Conservation (phyloP, 2,113 vertebrate genomes). For the Microcebus lehilahytsara region DNA sequence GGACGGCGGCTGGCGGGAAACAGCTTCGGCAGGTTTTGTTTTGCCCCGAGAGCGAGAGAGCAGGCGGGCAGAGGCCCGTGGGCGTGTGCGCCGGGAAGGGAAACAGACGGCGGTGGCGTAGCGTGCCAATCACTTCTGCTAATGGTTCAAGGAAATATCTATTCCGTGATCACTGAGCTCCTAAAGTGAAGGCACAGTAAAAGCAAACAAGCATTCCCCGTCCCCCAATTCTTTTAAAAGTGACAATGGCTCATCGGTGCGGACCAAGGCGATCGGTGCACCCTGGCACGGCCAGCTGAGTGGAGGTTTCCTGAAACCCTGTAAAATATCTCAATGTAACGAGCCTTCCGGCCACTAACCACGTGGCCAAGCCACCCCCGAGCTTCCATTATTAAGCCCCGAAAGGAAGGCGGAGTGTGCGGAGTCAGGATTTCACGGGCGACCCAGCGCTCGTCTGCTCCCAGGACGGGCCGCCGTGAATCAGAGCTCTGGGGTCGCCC, state of each 20-base stretch:
- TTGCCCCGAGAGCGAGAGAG: slow-evolving; percentile 78
- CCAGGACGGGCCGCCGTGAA: slow-evolving; percentile 52
- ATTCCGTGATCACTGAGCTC: not conserved
- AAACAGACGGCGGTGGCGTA: not conserved
- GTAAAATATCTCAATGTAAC: not conserved
- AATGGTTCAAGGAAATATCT: not conserved
- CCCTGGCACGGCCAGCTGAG: not conserved
- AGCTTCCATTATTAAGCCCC: not conserved
- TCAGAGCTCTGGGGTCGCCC: slow-evolving; percentile 65
- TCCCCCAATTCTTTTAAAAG: not conserved
- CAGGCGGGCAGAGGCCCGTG: slow-evolving; percentile 75
- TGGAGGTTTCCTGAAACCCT: not conserved
- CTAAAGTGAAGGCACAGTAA: slow-evolving; percentile 19
- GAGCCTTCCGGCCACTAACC: not conserved
- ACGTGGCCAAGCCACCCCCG: not conserved
- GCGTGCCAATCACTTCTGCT: not conserved
- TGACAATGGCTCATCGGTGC: not conserved
- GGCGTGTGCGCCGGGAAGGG: not conserved
- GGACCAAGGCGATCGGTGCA: fast-evolving
- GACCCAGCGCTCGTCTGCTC: slow-evolving; percentile 26
- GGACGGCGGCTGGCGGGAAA: slow-evolving; percentile 83
- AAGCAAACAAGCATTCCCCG: not conserved
- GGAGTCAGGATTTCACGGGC: slow-evolving; percentile 24
- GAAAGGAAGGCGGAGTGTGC: not conserved
- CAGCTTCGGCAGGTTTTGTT: slow-evolving; percentile 82